These are phyloP conservation scores for Meloidogyne exigua DNA, from an alignment of 1,140 invertebrate species.

Conservation along the genomic window DNA sequence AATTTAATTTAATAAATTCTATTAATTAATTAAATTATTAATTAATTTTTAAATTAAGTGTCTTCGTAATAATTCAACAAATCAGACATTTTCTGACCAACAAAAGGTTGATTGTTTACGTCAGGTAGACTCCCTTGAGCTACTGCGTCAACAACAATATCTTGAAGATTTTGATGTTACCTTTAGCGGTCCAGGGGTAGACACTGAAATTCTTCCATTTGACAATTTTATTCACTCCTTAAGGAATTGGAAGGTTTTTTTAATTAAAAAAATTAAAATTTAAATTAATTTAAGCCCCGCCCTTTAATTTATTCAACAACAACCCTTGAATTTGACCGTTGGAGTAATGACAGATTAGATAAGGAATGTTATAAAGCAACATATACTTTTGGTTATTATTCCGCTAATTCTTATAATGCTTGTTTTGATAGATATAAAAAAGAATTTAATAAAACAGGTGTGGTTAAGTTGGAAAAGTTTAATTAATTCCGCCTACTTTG, in stretches of 20 bases:
- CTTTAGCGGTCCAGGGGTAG: constrained; percentile 25
- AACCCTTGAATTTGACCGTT: constrained; percentile 21
- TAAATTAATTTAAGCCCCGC: background rate
- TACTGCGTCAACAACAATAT: constrained; percentile 18
- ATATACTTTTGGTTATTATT: constrained; percentile 13
- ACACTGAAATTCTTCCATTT: constrained; percentile 27
- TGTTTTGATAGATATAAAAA: constrained; percentile 16
- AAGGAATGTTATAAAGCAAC: constrained; percentile 17
- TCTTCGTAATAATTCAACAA: background rate
- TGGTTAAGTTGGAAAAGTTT: background rate
- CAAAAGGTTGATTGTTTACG: constrained; percentile 19
- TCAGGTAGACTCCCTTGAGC: constrained; percentile 9
- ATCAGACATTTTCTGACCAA: constrained; percentile 11
- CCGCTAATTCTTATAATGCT: background rate
- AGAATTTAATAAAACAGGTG: constrained; percentile 14
- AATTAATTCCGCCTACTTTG: background rate
- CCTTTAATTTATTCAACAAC: constrained; percentile 15
- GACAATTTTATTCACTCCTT: constrained; percentile 20
- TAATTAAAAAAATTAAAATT: background rate
- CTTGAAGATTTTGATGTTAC: constrained; percentile 2
- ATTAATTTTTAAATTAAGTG: constrained; percentile 1
- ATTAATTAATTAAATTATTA: background rate
- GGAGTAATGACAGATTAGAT: background rate
- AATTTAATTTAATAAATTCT: background rate
- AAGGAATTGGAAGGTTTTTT: constrained; percentile 28